Evolutionary conservation across 2,113 vertebrate species (phyloP).

Genomic region (Microcebus tavaratra): DNA sequence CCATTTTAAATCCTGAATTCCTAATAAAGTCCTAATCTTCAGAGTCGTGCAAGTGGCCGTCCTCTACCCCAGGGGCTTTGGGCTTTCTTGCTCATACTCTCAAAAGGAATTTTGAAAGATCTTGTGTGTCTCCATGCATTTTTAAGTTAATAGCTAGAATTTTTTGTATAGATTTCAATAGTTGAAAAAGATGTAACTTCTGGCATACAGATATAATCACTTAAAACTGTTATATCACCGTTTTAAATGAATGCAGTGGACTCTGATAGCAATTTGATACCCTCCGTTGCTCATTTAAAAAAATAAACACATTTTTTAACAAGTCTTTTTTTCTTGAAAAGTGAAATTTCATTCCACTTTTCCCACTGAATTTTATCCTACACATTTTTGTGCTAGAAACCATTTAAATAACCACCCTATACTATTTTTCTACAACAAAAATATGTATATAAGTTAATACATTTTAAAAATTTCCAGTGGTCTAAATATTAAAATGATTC

Average conservation of each 20-base stretch:
- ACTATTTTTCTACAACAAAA: neutral
- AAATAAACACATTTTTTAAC: neutral
- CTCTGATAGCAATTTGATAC: neutral
- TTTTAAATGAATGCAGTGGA: neutral
- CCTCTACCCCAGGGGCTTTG: neutral
- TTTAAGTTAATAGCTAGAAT: conserved; percentile 13
- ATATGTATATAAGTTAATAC: neutral
- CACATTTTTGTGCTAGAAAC: neutral
- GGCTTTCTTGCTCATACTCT: neutral
- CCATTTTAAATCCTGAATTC: neutral
- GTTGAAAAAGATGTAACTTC: neutral
- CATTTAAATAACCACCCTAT: neutral
- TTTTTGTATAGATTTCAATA: neutral
- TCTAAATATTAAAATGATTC: conserved; percentile 34
- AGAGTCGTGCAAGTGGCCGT: neutral
- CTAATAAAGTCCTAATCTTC: neutral
- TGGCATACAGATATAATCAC: neutral
- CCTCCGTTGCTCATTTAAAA: neutral
- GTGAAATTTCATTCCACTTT: neutral
- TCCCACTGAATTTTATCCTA: neutral
- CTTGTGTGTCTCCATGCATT: neutral
- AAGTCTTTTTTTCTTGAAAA: neutral
- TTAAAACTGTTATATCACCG: neutral
- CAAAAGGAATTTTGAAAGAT: neutral
- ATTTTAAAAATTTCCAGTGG: neutral